Percentiles rank a stretch among this genome's conserved stretches.
These are phyloP conservation scores for Limenitis camilla DNA, from an alignment of 2,888 invertebrate genomes.

Conservation along the genomic window DNA sequence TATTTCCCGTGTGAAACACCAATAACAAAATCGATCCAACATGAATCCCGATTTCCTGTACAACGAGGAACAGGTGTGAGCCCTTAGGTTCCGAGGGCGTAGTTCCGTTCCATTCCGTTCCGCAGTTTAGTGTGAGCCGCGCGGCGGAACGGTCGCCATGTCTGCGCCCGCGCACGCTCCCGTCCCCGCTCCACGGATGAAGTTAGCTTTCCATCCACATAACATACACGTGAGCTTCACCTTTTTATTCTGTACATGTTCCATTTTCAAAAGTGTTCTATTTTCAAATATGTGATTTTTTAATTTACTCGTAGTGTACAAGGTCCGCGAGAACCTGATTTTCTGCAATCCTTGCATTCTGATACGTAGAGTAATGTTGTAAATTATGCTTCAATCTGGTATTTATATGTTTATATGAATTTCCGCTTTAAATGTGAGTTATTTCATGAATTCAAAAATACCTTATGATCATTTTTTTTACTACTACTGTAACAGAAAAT, in stretches of 20 bases:
- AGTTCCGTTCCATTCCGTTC: conserved; percentile 23
- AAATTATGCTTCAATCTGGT: conserved; percentile 8
- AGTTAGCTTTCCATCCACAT: conserved; percentile 59
- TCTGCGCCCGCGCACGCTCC: conserved; percentile 45
- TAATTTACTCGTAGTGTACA: conserved; percentile 19
- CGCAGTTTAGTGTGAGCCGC: conserved; percentile 24
- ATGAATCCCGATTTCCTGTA: conserved; percentile 23
- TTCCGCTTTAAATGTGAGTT: background rate
- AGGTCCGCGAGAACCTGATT: conserved; percentile 53
- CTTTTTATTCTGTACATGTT: background rate
- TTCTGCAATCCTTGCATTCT: conserved; percentile 61
- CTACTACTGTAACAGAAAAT: too few relatives aligned
- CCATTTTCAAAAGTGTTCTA: background rate
- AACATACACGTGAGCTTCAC: conserved; percentile 61
- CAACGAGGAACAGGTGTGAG: conserved; percentile 40
- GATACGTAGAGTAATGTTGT: conserved; percentile 37
- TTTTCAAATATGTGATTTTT: background rate
- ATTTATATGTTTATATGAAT: background rate
- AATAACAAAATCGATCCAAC: conserved; percentile 4
- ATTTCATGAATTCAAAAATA: too few relatives aligned
- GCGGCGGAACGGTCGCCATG: conserved; percentile 38
- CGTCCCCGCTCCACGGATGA: conserved; percentile 57
- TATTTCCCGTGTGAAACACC: conserved; percentile 3
- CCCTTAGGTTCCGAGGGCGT: conserved; percentile 33
- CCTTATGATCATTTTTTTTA: too few relatives aligned